Evolutionary conservation across 2,797 vertebrate genomes (phyloP).

Genomic region (Tapera naevia): DNA sequence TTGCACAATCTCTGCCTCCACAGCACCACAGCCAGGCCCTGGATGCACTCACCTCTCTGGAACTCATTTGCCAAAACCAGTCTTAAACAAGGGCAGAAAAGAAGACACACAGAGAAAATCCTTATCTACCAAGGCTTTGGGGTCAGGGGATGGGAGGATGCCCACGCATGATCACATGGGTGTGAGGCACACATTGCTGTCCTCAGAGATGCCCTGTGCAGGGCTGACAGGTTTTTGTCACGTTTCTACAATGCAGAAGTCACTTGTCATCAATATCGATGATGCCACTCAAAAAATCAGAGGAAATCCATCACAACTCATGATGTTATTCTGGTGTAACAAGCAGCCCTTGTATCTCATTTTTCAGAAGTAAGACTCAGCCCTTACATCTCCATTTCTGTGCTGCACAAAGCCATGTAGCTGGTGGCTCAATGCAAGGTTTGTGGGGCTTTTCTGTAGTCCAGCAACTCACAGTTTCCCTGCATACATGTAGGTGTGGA

Average conservation of each 20-base stretch:
- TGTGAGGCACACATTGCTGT: rapidly evolving
- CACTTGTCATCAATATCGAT: neutral
- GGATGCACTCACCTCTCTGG: rapidly evolving
- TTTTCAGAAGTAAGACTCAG: constrained; percentile 4
- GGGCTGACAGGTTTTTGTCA: neutral
- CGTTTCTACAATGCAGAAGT: neutral
- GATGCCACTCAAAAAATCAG: neutral
- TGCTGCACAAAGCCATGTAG: neutral
- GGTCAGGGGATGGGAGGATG: neutral
- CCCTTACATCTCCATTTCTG: neutral
- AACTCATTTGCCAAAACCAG: neutral
- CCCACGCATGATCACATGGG: rapidly evolving
- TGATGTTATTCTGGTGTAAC: constrained; percentile 27
- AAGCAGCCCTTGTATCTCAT: neutral
- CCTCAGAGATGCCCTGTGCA: rapidly evolving
- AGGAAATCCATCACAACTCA: neutral
- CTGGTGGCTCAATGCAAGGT: neutral
- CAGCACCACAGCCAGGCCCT: rapidly evolving
- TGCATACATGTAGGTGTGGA: neutral
- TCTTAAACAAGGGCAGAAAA: neutral
- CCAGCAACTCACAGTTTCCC: neutral
- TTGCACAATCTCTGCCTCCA: neutral
- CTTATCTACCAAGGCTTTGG: rapidly evolving
- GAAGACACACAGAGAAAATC: neutral
- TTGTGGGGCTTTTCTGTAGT: neutral